Conservation (phyloP, 2,113 vertebrate species). For the Madoqua kirkii region DNA sequence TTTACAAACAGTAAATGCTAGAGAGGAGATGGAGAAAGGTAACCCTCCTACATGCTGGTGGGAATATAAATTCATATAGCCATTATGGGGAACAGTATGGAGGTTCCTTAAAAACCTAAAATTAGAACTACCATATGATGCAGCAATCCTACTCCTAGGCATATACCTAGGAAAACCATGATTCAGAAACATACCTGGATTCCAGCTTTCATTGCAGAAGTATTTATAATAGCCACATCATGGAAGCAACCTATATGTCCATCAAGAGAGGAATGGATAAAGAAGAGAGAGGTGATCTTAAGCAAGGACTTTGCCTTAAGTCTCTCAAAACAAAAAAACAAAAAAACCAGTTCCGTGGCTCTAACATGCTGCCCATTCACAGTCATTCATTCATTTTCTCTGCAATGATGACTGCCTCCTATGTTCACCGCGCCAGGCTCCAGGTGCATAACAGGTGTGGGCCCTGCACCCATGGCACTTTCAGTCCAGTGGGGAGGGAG, state of each 20-base stretch:
- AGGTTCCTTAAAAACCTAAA: background rate
- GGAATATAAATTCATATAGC: background rate
- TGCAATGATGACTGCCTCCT: background rate
- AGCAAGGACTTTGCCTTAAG: background rate
- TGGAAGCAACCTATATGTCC: background rate
- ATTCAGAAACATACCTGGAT: background rate
- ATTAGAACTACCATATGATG: background rate
- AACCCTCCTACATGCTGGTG: background rate
- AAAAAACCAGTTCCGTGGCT: background rate
- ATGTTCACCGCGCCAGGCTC: background rate
- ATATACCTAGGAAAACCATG: background rate
- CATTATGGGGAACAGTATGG: background rate
- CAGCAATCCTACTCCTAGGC: background rate
- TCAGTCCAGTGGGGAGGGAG: background rate
- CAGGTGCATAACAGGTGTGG: background rate
- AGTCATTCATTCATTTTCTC: background rate
- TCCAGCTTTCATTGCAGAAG: background rate
- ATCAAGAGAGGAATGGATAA: background rate
- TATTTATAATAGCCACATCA: background rate
- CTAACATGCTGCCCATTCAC: background rate
- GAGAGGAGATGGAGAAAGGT: background rate
- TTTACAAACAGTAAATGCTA: background rate
- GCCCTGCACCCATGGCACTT: fast-evolving
- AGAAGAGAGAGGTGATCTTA: background rate
- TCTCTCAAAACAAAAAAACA: background rate